Conservation (phyloP, 2,888 invertebrate species). For the Clanis bilineata region DNA sequence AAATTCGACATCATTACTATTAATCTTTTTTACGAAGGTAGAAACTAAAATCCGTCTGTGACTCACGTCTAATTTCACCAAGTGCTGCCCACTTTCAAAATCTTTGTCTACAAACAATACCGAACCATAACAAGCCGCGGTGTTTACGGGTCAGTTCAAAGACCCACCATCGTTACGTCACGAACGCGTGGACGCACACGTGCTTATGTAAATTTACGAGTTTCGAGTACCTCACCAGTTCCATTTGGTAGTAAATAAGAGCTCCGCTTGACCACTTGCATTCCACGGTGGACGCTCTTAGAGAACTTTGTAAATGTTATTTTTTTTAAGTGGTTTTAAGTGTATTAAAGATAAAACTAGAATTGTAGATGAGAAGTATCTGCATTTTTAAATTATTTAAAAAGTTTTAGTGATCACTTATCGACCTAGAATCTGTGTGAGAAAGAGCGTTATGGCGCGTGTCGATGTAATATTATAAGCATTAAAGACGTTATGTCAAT, state of each 20-base stretch:
- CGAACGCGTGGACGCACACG: background rate
- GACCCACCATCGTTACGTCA: background rate
- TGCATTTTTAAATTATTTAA: no score
- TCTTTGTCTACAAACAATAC: background rate
- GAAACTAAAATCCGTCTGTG: no score
- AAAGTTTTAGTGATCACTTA: no score
- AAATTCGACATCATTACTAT: no score
- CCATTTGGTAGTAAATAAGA: background rate
- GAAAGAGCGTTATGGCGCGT: no score
- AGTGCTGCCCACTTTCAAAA: background rate
- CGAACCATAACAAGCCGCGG: background rate
- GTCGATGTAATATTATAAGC: no score
- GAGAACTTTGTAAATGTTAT: background rate
- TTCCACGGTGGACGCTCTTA: background rate
- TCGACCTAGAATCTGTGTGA: no score
- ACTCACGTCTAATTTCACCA: no score
- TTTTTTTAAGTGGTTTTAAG: background rate
- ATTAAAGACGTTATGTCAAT: no score
- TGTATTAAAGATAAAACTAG: no score
- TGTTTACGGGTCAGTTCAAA: constrained; percentile 7
- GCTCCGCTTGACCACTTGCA: background rate
- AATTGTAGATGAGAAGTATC: no score
- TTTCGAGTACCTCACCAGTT: background rate
- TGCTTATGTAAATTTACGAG: constrained; percentile 10
- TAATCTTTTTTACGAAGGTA: no score